A percentile compares a stretch with the other conserved stretches of the same genome.
Conservation (phyloP, 2,797 vertebrate genomes). For the Tympanoctomys barrerae region DNA sequence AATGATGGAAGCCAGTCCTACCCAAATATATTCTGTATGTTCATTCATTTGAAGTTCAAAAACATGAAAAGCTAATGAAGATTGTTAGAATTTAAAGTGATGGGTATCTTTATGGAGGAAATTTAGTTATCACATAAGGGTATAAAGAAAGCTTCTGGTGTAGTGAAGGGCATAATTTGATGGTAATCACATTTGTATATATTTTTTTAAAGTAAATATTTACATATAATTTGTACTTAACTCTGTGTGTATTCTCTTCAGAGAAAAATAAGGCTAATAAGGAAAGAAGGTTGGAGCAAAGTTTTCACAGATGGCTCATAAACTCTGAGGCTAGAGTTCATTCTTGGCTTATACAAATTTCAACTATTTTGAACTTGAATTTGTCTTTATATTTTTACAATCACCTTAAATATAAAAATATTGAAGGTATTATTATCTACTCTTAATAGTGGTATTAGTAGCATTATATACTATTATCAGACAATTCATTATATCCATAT, state of each 20-base stretch:
- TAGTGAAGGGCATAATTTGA: background rate
- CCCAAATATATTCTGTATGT: background rate
- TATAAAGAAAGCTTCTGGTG: background rate
- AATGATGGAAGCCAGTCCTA: background rate
- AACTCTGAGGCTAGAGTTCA: background rate
- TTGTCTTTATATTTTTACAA: conserved; percentile 24
- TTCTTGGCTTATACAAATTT: conserved; percentile 37
- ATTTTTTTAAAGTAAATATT: background rate
- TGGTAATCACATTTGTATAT: background rate
- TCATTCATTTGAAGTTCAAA: conserved; percentile 25
- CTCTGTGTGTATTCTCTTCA: background rate
- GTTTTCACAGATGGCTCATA: background rate
- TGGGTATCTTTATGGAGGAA: background rate
- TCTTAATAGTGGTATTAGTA: background rate
- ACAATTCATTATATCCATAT: background rate
- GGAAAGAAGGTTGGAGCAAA: background rate
- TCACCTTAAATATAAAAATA: conserved; percentile 29
- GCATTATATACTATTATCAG: background rate
- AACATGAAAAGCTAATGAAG: background rate
- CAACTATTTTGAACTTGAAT: background rate
- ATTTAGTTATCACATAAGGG: background rate
- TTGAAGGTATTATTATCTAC: background rate
- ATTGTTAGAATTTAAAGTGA: background rate
- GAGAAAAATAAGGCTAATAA: conserved; percentile 9
- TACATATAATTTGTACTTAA: background rate